A percentile compares a stretch with the other conserved stretches of the same genome.
Conservation (phyloP, 2,113 vertebrate genomes). For the Opisthocomus hoazin region DNA sequence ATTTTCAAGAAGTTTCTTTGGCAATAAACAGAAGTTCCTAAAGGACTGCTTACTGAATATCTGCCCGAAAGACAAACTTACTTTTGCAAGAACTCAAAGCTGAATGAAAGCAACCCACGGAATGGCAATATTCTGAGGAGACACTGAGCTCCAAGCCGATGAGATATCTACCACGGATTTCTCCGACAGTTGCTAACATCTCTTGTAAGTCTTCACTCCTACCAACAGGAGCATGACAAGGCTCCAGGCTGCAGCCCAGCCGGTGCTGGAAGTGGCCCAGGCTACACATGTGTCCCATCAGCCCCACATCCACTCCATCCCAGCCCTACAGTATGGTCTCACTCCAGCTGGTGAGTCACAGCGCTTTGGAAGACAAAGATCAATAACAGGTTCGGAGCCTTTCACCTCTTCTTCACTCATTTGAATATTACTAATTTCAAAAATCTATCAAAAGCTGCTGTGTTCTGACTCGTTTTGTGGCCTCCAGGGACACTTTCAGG, state of each 20-base stretch:
- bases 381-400: background rate
- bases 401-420: background rate
- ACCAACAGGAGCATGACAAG: background rate
- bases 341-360: background rate
- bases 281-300: fast-evolving
- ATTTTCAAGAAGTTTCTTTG: background rate
- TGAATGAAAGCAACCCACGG: background rate
- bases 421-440: background rate
- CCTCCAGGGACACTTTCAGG: background rate
- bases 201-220: background rate
- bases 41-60: background rate
- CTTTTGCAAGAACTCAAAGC: background rate
- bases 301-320: background rate
- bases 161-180: background rate
- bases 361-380: background rate
- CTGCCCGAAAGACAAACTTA: background rate
- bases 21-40: background rate
- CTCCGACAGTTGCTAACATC: background rate
- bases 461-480: background rate
- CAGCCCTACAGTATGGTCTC: background rate
- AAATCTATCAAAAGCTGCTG: background rate
- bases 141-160: background rate
- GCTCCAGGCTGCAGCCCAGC: background rate
- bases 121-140: background rate
- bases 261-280: background rate